Evolutionary conservation across 2,888 invertebrate genomes (phyloP), one percentile per base, ranked within the genome.

Genomic region (Entomobrya multifasciata): DNA sequence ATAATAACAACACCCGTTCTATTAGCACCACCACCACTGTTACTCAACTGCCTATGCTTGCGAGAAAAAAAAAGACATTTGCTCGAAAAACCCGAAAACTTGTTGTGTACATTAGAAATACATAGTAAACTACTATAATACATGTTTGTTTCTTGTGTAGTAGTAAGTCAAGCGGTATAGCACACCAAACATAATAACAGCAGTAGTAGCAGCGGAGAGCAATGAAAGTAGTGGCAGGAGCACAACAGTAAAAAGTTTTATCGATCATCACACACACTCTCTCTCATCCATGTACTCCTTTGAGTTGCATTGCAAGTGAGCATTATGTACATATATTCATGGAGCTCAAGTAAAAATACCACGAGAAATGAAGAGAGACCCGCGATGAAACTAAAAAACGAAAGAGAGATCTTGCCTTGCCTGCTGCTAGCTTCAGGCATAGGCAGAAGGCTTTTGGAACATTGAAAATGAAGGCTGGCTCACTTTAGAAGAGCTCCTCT

Each of bases 11-110:
- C 36, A 30, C 25, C 62, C 27, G 36, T 70, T 70, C 44, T 70
- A 70, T 44, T 70, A 47, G 47, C 22, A 70, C 70, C n/a, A 70
- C 41, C 25, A 25, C 25, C 25, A 10, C 67, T 60, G 41, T 8
- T 36, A 36, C 8, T 36, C 36, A 4, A 6, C 15, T 70, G 6
- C 25, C 22, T 10, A 10, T 44, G 70, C 36, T 30, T 76, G 78
- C 65, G 47, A 78, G 78, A 30, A 65, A 67, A n/a, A n/a, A 76
- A 67, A 65, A 79, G 80, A 80, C 67, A 80, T 80, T 79, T 67
- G 67, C 30, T 62, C 67, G 41, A 36, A 80, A 80, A 80, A 25
- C 65, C 79, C 67, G 49, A 79, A 67, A 79, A 80, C 80, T 80
- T 80, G 80, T 80, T 80, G 80, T 80, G 78, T 62, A 79, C 30